Percentiles rank a stretch among this genome's conserved stretches.
These are phyloP conservation scores for Morelia viridis DNA, from an alignment of 2,797 vertebrate species.

Conservation along the genomic window DNA sequence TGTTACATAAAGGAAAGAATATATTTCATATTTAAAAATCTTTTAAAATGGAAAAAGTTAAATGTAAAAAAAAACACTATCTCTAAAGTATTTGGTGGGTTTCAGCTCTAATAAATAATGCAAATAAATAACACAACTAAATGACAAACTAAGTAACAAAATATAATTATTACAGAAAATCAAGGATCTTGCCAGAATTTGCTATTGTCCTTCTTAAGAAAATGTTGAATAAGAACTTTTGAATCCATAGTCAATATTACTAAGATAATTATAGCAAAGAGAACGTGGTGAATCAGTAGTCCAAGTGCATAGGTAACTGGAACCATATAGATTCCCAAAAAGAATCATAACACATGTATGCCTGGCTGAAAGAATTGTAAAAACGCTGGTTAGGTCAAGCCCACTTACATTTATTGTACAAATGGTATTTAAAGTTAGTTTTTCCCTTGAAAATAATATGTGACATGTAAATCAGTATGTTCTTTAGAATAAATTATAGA, in stretches of 20 bases:
- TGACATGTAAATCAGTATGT: neutral
- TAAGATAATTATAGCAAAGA: neutral
- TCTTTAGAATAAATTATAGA: neutral
- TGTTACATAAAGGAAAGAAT: no score
- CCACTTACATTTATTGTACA: slow-evolving; percentile 12
- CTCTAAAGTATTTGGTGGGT: no score
- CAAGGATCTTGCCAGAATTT: neutral
- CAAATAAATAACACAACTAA: no score
- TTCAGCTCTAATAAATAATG: no score
- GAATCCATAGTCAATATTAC: neutral
- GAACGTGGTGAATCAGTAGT: slow-evolving; percentile 35
- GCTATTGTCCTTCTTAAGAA: neutral
- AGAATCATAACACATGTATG: neutral
- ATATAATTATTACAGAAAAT: neutral
- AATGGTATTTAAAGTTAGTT: neutral
- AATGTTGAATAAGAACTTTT: neutral
- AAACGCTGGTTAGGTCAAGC: slow-evolving; percentile 3
- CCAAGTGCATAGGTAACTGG: neutral
- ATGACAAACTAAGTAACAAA: no score
- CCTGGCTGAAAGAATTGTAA: slow-evolving; percentile 30
- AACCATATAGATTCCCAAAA: neutral
- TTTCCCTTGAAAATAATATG: neutral
- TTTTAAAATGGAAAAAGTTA: no score
- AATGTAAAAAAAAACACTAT: no score
- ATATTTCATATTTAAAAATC: no score